Base-by-base conservation (phyloP, 2,888 invertebrate species). In the Trypoxylon attenuatum region DNA sequence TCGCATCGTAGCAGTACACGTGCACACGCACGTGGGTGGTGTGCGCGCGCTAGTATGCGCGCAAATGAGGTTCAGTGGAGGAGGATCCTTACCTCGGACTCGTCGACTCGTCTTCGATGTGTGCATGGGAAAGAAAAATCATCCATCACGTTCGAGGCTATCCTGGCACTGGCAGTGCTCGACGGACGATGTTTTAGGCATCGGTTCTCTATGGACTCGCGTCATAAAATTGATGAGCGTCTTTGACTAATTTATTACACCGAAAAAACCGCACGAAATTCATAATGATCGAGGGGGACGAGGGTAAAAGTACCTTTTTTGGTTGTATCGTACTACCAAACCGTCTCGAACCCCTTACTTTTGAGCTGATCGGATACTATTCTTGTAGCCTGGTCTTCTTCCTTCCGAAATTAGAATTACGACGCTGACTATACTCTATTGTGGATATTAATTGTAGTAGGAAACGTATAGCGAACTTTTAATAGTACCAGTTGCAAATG, bases 201-300 rank as follows among this genome's bases (percentile, higher is more conserved):
- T 67, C 76, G 74, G 64, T 78, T 76, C 78, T 76, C 78, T 79
- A 78, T 73, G 66, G 72, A 73, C 68, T 71, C 71, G 69, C 76
- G 76, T 78, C 82, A 79, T 78, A 82, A 84, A 85, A 86, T 86
- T 86, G 84, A 86, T 86, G 86, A 86, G 81, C 79, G 83, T 79
- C 80, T 83, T 84, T 82, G 81, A 83, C 85, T 85, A 85, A 86
- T 85, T 85, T 84, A 85, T 85, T 82, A 81, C 77, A 79, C 71
- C 73, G 71, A 76, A 78, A 81, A 81, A 80, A 79, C 77, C 81
- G 80, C 78, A 79, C 76, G 79, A 84, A 83, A 83, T 84, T 78
- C 78, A 81, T 82, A 83, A 83, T 80, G 81, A 83, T 78, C 71
- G 61, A 47, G n/a, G 45, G 33, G 33, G 33, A 43, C 61, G 56